Base-by-base conservation (phyloP, 92 coral and sea anemone species). In the Porites rus region DNA sequence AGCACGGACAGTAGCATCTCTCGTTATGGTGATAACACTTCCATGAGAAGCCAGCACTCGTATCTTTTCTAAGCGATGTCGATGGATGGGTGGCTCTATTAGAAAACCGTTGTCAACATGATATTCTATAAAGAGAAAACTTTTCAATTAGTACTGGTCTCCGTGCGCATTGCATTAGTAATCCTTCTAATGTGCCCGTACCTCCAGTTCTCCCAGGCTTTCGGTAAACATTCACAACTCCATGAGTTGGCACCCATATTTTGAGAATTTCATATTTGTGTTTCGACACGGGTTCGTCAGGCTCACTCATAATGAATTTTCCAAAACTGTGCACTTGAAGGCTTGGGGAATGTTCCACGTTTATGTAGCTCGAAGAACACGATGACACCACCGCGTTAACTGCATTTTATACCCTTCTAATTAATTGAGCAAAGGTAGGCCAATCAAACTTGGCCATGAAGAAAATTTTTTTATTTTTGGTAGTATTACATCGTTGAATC, bases 11-110 rank as follows among this genome's bases (percentile, higher is more conserved):
- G 1, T 28, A 0, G 2, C 14, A 20, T 81, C 85, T 54, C 85
- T 69, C 6, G 0, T 69, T 6, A 81, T 81, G 5, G 52, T 31
- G 0, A 81, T 81, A 1, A 69, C 77, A 6, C 85, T 51, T 31
- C 85, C 85, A 31, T 81, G 69, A 7, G 77, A 81, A 11, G 85
- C 85, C 69, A 69, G n/a, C n/a, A 81, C 65, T 5, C 69, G 59
- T 21, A 81, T 19, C 38, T 1, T 81, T 6, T 81, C 85, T 2
- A 58, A 13, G 43, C 50, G 46, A 69, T 31, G 38, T 51, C 24
- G 62, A 0, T 7, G 13, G 75, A 13, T 11, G 14, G 77, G 85
- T 3, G 11, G 0, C 12, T 81, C 65, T 22, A 70, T 68, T 1
- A 70, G 51, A 54, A 6, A 69, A 12, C 58, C 85, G 7, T 81